Evolutionary conservation across 2,888 invertebrate genomes (phyloP), one percentile per base, ranked within the genome.

Genomic region (Selenia dentaria): DNA sequence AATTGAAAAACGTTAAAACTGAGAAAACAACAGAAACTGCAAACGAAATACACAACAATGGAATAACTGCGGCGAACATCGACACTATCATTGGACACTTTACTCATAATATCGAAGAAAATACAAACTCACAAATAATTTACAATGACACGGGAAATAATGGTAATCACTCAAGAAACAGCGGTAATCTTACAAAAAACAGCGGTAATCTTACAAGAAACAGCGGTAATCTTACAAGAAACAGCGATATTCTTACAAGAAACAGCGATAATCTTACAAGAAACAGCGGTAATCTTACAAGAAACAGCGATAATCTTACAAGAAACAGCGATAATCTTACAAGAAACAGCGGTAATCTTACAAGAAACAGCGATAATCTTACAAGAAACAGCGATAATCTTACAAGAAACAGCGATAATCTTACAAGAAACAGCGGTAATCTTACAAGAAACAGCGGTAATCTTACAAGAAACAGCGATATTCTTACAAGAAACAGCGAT

Each of bases 31-130:
- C 47, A 55, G 50, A 38, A 54, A 64, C 12, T 39, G 56, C 55
- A 37, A 61, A 67, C 10, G 65, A 67, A 44, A 62, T 33, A n/a
- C 52, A 70, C 46, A 65, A 60, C 47, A 65, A 61, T 47, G 48
- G 64, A 55, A 49, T 64, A 33, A 65, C 41, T 9, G 33, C 47
- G 1, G 47, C 32, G 13, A 48, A 42, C n/a, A 61, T 48, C 12
- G 47, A 48, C 11, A 58, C 45, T 1, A 45, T 50, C 10, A 52
- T 37, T 6, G 45, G 9, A 26, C 44, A 40, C 25, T 49, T 34
- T 29, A 44, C 8, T 9, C 33, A 27, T 13, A 11, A 11, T 1
- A 18, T 27, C 2, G 22, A 33, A 18, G 10, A 45, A 31, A 31
- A n/a, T 4, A n/a, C 26, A 6, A 25, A 14, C 9, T 6, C 16